These are phyloP conservation scores for Carollia perspicillata DNA, from an alignment of 2,113 vertebrate genomes.

Conservation along the genomic window DNA sequence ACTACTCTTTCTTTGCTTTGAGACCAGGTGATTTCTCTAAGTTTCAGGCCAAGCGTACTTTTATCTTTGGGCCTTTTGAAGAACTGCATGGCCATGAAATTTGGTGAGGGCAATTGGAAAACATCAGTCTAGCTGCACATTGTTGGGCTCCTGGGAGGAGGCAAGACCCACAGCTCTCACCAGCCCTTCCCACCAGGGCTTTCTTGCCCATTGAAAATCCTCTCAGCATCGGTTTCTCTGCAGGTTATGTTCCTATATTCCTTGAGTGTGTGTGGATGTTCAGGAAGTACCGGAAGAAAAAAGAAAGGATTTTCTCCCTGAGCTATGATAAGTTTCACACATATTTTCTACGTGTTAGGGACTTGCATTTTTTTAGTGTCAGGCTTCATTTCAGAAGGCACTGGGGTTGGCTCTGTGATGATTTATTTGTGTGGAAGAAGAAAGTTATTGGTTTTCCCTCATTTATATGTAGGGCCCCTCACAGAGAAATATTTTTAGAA, in stretches of 20 bases:
- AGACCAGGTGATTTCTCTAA: background rate
- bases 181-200: too few relatives aligned
- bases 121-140: rapidly evolving
- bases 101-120: background rate
- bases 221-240: background rate
- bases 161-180: background rate
- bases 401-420: conserved; percentile 52
- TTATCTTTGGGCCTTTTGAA: background rate
- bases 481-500: conserved; percentile 71
- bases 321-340: conserved; percentile 49
- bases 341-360: conserved; percentile 2
- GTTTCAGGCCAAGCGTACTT: background rate
- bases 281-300: background rate
- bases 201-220: background rate
- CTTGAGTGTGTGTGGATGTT: background rate
- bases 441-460: conserved; percentile 74
- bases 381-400: conserved; percentile 61
- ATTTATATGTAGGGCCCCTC: conserved; percentile 69
- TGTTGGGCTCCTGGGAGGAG: background rate
- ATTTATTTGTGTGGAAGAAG: conserved; percentile 70
- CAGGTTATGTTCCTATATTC: background rate
- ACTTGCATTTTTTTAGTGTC: conserved; percentile 62
- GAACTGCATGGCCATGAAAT: background rate
- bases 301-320: conserved; percentile 24
- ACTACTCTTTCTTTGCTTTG: background rate